phyloP scores from a whole-genome alignment of 2,888 invertebrate genomes.

The Aphodius granarius region DNA sequence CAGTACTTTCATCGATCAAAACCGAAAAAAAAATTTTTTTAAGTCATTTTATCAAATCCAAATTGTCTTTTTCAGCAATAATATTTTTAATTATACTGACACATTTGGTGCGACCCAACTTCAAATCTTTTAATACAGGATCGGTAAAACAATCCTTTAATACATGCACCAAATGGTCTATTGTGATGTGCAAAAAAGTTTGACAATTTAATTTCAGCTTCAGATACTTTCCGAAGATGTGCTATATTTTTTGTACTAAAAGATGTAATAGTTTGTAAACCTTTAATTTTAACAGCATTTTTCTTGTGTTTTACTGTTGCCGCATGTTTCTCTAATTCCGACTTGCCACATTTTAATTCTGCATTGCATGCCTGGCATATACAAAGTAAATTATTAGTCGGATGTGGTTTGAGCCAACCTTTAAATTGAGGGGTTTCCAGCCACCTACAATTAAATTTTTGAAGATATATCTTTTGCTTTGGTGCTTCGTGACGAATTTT shows the following conservation, averaged over 20 bases:
- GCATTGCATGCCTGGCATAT: too few species aligned
- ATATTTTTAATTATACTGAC: neutral
- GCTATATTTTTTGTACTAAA: neutral
- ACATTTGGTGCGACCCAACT: neutral
- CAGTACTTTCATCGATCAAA: neutral
- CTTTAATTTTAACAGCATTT: too few species aligned
- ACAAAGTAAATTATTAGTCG: neutral
- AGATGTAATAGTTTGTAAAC: too few species aligned
- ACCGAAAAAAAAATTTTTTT: neutral
- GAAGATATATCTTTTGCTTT: constrained; percentile 3
- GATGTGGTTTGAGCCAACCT: neutral
- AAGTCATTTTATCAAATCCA: neutral
- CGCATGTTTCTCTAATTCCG: too few species aligned
- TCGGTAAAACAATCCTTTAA: neutral
- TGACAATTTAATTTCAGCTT: neutral
- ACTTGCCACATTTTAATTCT: too few species aligned
- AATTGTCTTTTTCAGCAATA: neutral
- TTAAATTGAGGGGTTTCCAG: neutral
- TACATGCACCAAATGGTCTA: neutral
- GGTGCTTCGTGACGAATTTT: neutral
- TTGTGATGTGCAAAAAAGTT: constrained; percentile 1
- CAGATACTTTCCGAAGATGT: neutral
- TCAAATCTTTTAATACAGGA: neutral
- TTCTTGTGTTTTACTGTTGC: too few species aligned
- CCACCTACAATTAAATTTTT: neutral